Evolutionary conservation across 2,113 vertebrate species (phyloP), one percentile per base, ranked within the genome.

Genomic region (Parus major): DNA sequence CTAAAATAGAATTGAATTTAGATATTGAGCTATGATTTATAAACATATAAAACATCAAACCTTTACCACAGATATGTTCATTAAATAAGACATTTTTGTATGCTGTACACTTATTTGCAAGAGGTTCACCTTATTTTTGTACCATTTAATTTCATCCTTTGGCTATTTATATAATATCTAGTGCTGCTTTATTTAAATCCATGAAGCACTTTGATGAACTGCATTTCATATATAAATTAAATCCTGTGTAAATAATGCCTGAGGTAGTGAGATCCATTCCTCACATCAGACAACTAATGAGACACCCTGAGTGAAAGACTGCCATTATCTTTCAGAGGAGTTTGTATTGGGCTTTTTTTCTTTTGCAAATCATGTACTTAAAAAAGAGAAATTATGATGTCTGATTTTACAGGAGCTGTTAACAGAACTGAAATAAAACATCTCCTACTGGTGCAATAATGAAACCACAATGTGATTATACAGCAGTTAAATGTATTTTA

Each of bases 351-450:
- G 73, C n/a, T 57, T 23, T 76, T 91, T 56, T 92, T 90, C 70
- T 91, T 88, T 47, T 73, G 61, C n/a, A 93, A 90, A 82, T 70
- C 66, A 70, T 39, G 14, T 27, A 59, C 59, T 91, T 82, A 15
- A 72, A 87, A 92, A 69, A 52, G 36, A 88, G 55, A 80, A 94
- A 86, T 73, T 41, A 28, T 73, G 61, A 82, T 50, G 60, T 66
- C 90, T 85, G 84, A 92, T 92, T 96, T 95, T 61, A 61, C 61
- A 90, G 64, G 33, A 87, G 42, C 44, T 90, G 50, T 95, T 97
- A 96, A 93, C 52, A 89, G 84, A 97, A 97, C 92, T 96, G 92
- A 95, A 97, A 97, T 97, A 88, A 96, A 95, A 96, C 69, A 87
- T 85, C 88, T 97, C 78, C 92, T 96, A 60, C 90, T 82, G 86